Evolutionary conservation across 2,888 invertebrate species (phyloP).

Genomic region (Stenodera caucasica): DNA sequence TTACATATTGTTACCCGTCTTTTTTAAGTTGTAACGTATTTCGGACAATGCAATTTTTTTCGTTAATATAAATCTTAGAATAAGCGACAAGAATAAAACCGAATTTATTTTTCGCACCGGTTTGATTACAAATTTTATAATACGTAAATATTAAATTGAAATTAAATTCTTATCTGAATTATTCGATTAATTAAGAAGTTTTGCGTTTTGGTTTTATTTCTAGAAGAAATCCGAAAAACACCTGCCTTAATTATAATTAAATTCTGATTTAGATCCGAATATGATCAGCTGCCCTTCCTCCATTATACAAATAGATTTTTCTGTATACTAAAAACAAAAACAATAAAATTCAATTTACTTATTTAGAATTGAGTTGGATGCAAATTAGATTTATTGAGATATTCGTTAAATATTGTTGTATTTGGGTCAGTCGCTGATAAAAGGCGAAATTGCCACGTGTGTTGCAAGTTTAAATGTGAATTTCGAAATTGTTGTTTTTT

Average conservation of each 20-base stretch:
- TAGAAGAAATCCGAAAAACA: background rate
- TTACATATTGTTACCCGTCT: slow-evolving; percentile 23
- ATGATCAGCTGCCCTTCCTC: slow-evolving; percentile 27
- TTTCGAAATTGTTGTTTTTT: slow-evolving; percentile 26
- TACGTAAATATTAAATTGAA: slow-evolving; percentile 15
- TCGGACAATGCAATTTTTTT: slow-evolving; percentile 25
- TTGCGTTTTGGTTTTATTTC: slow-evolving; percentile 3
- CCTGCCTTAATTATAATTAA: slow-evolving; percentile 32
- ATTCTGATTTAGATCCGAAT: slow-evolving; percentile 32
- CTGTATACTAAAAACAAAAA: too few species aligned
- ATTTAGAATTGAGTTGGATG: background rate
- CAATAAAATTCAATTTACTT: too few species aligned
- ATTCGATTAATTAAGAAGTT: background rate
- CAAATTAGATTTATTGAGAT: slow-evolving; percentile 12
- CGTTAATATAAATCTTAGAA: background rate
- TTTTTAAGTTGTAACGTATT: slow-evolving; percentile 18
- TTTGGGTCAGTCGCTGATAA: slow-evolving; percentile 28
- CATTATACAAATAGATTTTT: slow-evolving; percentile 1
- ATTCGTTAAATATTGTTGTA: slow-evolving; percentile 15
- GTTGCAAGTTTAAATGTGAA: slow-evolving; percentile 25
- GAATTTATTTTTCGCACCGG: background rate
- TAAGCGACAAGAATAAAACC: background rate
- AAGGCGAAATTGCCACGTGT: slow-evolving; percentile 33
- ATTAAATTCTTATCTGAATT: slow-evolving; percentile 11
- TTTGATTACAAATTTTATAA: slow-evolving; percentile 2